A percentile compares a stretch with the other conserved stretches of the same genome.
Conservation (phyloP, 2,797 vertebrate species). For the Tiaroga cobitis region DNA sequence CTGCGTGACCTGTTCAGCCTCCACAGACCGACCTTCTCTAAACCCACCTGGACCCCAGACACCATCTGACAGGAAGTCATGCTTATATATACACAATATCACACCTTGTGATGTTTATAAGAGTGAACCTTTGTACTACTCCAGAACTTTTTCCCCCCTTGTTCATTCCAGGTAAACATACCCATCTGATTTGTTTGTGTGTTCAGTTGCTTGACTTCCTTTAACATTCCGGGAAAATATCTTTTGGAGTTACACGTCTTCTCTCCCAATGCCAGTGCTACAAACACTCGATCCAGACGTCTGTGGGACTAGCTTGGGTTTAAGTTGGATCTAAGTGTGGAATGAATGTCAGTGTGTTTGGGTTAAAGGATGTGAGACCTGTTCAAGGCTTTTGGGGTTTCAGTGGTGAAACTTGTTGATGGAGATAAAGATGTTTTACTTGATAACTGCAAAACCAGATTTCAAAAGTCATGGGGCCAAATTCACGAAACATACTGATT, state of each 20-base stretch:
- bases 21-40: not conserved
- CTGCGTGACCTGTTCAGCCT: conserved; percentile 10
- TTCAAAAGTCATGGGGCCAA: not conserved
- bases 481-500: not conserved
- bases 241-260: conserved; percentile 18
- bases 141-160: conserved; percentile 26
- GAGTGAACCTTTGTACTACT: not conserved
- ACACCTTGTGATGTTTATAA: conserved; percentile 27
- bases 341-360: conserved; percentile 26
- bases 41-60: conserved; percentile 43
- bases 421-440: not conserved
- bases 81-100: conserved; percentile 9
- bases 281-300: conserved; percentile 23
- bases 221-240: conserved; percentile 43
- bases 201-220: conserved; percentile 8
- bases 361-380: conserved; percentile 6
- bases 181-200: not conserved
- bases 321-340: conserved; percentile 2
- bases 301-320: not conserved
- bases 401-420: not conserved
- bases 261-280: not conserved
- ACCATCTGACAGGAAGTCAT: conserved; percentile 21
- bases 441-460: conserved; percentile 13
- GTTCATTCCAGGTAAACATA: conserved; percentile 40
- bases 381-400: conserved; percentile 18